These are phyloP conservation scores for Spialia ferax DNA, from an alignment of 2,888 invertebrate species.

Conservation along the genomic window DNA sequence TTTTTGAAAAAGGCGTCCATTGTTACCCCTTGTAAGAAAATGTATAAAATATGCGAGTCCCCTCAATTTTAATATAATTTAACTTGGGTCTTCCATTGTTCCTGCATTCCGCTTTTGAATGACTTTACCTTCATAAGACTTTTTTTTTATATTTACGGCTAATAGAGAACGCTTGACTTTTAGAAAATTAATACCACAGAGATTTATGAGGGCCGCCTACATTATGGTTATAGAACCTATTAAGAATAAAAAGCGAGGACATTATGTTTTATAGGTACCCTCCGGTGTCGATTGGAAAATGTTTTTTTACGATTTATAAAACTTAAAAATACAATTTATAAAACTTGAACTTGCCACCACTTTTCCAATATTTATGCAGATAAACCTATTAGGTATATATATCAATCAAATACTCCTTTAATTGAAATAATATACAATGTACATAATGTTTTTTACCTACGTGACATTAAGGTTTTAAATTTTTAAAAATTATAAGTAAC, in stretches of 20 bases:
- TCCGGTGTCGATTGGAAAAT: constrained; percentile 23
- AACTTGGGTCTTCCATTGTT: constrained; percentile 10
- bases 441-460: no score
- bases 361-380: not conserved
- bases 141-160: constrained; percentile 19
- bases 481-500: no score
- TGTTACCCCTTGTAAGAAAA: no score
- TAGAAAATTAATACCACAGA: constrained; percentile 32
- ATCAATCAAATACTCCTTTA: no score
- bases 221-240: constrained; percentile 29
- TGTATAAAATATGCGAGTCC: not conserved
- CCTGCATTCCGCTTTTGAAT: not conserved
- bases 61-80: not conserved
- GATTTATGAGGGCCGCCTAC: constrained; percentile 28
- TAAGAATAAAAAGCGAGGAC: constrained; percentile 19
- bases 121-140: constrained; percentile 1
- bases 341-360: not conserved
- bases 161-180: constrained; percentile 14
- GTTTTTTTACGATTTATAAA: constrained; percentile 13
- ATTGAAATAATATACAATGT: no score
- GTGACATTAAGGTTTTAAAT: no score
- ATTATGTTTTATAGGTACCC: constrained; percentile 24
- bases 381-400: no score
- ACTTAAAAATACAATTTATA: not conserved
- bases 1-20: no score